phyloP scores from a whole-genome alignment of 2,888 invertebrate genomes.

The Zonitis immaculata region DNA sequence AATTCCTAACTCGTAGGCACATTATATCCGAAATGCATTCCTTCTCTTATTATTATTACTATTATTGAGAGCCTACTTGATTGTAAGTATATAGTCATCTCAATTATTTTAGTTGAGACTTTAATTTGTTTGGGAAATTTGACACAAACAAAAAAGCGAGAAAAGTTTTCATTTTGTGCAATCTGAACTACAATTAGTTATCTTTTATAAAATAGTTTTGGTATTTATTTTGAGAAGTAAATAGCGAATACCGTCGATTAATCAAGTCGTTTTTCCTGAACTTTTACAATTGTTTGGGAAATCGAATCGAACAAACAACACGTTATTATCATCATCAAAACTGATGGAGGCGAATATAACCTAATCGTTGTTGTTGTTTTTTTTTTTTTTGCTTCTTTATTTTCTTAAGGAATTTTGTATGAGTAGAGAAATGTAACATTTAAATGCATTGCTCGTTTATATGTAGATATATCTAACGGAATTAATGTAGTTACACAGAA shows the following conservation, averaged over 20 bases:
- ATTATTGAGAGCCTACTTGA: background rate
- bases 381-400: background rate
- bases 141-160: no score
- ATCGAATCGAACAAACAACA: no score
- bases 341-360: no score
- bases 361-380: no score
- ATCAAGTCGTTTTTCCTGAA: background rate
- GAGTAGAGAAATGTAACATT: constrained; percentile 44
- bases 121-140: no score
- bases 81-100: background rate
- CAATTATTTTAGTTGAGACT: no score
- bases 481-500: constrained; percentile 31
- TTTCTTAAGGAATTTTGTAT: constrained; percentile 28
- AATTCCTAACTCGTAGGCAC: constrained; percentile 23
- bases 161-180: no score
- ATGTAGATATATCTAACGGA: constrained; percentile 31
- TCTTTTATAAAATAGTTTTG: background rate
- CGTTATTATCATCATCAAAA: no score
- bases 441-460: constrained; percentile 45
- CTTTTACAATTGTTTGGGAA: background rate
- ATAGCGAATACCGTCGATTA: constrained; percentile 4
- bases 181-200: background rate
- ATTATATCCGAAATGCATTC: constrained; percentile 21
- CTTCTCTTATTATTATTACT: constrained; percentile 9
- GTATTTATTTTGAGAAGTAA: background rate